Evolutionary conservation across 2,888 invertebrate genomes (phyloP), one percentile per base, ranked within the genome.

Genomic region (Synanthedon myopaeformis): DNA sequence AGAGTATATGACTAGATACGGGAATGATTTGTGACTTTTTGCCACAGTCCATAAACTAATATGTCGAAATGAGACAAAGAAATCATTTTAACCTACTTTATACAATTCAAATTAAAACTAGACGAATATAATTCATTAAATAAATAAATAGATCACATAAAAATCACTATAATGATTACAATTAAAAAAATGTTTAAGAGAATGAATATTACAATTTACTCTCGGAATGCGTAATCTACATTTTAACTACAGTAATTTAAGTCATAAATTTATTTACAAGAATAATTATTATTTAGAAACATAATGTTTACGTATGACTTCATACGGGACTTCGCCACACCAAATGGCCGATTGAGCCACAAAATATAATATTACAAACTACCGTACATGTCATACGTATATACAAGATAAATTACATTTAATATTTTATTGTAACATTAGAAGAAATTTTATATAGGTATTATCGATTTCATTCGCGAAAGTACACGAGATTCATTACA

Each of bases 381-480:
- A 79, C 72, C 73, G 68, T 70, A 73, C 77, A 70, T 69, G 84
- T 79, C 85, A 83, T 84, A 86, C 86, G 85, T 86, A 84, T 85
- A 72, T 86, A 86, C 86, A 84, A 76, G 77, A 74, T 83, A 74
- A 78, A 80, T 80, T 82, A 83, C 79, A 82, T 70, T 35, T 66
- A 72, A 72, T 73, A 73, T 73, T 73, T 72, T 76, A 75, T 78
- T 66, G 35, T 77, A 82, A 79, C 77, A 73, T 78, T 76, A 75
- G 71, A 76, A 71, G 76, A 76, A 72, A 76, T 74, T 75, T 70
- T 79, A 74, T 73, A 73, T 74, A 75, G 69, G 64, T 71, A 69
- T 67, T 68, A 70, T 76, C 69, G 69, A 69, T 69, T 74, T 76
- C 62, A 74, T 66, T 66, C 70, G 70, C 69, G 64, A 61, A 63